Evolutionary conservation across 1,140 invertebrate genomes (phyloP), one percentile per base, ranked within the genome.

Genomic region (Neodiprion lecontei): DNA sequence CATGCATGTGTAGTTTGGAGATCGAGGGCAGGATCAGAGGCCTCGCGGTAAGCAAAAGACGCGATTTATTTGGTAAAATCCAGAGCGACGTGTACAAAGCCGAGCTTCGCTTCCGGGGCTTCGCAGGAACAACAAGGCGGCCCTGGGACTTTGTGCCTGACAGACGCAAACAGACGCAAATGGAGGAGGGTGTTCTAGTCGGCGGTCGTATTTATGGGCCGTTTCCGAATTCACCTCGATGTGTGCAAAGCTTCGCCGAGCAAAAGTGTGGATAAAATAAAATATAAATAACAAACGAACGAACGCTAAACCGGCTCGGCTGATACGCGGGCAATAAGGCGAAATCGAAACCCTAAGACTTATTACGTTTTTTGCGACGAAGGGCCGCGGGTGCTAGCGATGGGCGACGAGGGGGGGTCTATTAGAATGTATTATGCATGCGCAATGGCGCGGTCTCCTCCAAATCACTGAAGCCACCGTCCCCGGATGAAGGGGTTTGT

Each of bases 381-480:
- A 61, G 7, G 11, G 53, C 53, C 9, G 53, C 28, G 28, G 28
- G 28, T 40, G 28, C 28, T 40, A 40, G 28, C 28, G 28, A 5
- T 40, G 67, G 69, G 72, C 21, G 69, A 67, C 61, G 48, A 48
- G 71, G 67, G 70, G 79, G 74, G 79, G 74, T 79, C 81, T 82
- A 84, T 84, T 84, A 84, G 77, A 82, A 83, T 85, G 80, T 83
- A 84, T 85, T 82, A 84, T 85, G 82, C 82, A 85, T 84, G 79
- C 79, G 79, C 80, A 84, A 84, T 82, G 80, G 72, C 78, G 74
- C 77, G 74, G 78, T 78, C 48, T 50, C 70, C 69, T 76, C 76
- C 72, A 61, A 61, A 61, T 61, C 53, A 61, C 53, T 61, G 53
- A 61, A 61, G 53, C 53, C 53, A 61, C 53, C 53, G 53, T 61